A percentile compares a stretch with the other conserved stretches of the same genome.
Conservation (phyloP, 2,113 vertebrate species). For the Cyprinus carpio region DNA sequence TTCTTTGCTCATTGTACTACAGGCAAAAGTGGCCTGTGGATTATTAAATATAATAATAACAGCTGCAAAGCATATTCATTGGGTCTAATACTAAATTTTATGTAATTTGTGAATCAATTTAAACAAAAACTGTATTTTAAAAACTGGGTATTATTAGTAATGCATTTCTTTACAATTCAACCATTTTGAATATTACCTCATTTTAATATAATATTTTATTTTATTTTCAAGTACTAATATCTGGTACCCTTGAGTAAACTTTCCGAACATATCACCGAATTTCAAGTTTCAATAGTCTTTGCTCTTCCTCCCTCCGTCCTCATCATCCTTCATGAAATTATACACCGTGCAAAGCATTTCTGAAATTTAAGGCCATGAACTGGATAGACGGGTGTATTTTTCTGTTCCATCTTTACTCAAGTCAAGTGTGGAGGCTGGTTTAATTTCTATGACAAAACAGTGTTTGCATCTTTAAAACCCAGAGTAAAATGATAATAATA, state of each 20-base stretch:
- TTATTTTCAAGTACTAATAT: no score
- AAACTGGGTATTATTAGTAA: no score
- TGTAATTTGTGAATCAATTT: neutral
- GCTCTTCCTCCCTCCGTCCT: constrained; percentile 91
- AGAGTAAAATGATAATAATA: neutral
- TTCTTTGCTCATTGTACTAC: constrained; percentile 92
- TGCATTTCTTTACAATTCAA: no score
- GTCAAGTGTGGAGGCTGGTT: constrained; percentile 82
- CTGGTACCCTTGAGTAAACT: constrained; percentile 86
- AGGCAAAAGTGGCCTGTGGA: constrained; percentile 84
- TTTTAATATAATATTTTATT: no score
- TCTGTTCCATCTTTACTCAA: constrained; percentile 72
- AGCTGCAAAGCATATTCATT: no score
- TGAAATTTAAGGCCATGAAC: constrained; percentile 91
- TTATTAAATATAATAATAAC: no score
- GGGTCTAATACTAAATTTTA: no score
- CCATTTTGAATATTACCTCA: no score
- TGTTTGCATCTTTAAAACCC: neutral
- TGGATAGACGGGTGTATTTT: constrained; percentile 73
- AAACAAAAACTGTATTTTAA: no score
- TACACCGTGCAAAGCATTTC: no score
- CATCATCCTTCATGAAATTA: constrained; percentile 67
- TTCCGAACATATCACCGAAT: constrained; percentile 69
- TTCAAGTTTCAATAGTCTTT: constrained; percentile 92
- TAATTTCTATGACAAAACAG: constrained; percentile 64